Evolutionary conservation across 2,113 vertebrate genomes (phyloP), one percentile per base, ranked within the genome.

Genomic region (Corythaixoides concolor): DNA sequence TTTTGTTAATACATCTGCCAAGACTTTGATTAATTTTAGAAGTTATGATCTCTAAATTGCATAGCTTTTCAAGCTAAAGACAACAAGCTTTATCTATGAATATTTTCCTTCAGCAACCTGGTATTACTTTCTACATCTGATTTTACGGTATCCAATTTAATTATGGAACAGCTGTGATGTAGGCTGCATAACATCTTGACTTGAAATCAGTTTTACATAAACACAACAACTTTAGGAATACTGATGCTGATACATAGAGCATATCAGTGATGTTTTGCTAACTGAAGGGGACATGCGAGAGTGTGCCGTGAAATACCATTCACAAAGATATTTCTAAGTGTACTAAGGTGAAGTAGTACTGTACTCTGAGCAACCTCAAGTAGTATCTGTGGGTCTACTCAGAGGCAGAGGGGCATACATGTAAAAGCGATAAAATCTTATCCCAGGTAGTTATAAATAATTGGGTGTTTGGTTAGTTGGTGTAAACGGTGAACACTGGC

Each of bases 31-130:
- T 81, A 77, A 62, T 93, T 91, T 85, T 88, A 75, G 45, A 73
- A 70, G 39, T 62, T 88, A 53, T 16, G 21, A 55, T 91, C 50
- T 84, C 23, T 55, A 78, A 91, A 77, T 73, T 66, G 60, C 35
- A 23, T 53, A 55, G 50, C n/a, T 96, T 80, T 81, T 81, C 30
- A 70, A 70, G 69, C 26, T 55, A 49, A 78, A 74, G 33, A 59
- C 60, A 78, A 18, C 45, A 78, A 85, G 8, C 18, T 81, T 62
- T 37, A 70, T 74, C 60, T 66, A 33, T 47, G 32, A 91, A 52
- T 95, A 75, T 88, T 93, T 91, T 89, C 90, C 74, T 93, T 91
- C 60, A 67, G 58, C 56, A 91, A 75, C 47, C 35, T 90, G 68
- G 41, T 78, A 47, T 47, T 85, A 45, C 60, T 78, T 89, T 81